Conservation (phyloP, 37 sponge, comb jelly and placozoan species). For the Amphimedon queenslandica region DNA sequence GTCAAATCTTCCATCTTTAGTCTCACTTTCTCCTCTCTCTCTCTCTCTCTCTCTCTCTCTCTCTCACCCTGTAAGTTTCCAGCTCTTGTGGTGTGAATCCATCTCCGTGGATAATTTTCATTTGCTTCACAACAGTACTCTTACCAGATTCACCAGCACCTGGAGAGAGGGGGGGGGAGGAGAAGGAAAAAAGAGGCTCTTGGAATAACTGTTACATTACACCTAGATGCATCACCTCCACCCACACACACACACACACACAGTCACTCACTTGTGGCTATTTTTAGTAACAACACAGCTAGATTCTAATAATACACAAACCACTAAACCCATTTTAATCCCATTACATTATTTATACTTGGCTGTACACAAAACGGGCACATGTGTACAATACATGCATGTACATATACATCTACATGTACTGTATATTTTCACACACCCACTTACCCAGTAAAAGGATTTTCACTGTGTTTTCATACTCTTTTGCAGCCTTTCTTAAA, state of each 20-base stretch:
- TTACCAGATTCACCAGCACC: conserved; percentile 99
- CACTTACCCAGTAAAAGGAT: conserved; percentile 84
- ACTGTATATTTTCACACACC: neutral
- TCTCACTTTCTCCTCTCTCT: too few species aligned
- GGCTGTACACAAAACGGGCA: neutral
- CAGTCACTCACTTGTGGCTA: neutral
- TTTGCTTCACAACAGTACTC: conserved; percentile 97
- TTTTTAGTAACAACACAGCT: too few species aligned
- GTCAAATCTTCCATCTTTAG: too few species aligned
- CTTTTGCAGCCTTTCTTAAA: conserved; percentile 61
- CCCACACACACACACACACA: neutral
- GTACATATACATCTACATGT: conserved; percentile 3
- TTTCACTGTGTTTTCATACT: conserved; percentile 87
- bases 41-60: too few species aligned
- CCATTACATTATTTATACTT: neutral
- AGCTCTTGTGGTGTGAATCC: conserved; percentile 81
- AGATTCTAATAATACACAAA: neutral
- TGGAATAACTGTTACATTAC: too few species aligned
- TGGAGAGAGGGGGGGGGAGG: too few species aligned
- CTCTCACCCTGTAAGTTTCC: conserved; percentile 68
- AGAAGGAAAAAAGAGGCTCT: too few species aligned
- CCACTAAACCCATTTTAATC: neutral
- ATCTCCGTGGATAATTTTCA: conserved; percentile 99
- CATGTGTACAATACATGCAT: neutral
- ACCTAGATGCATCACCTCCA: neutral